phyloP scores from a whole-genome alignment of 2,888 invertebrate species.

The Nomada lathburiana region DNA sequence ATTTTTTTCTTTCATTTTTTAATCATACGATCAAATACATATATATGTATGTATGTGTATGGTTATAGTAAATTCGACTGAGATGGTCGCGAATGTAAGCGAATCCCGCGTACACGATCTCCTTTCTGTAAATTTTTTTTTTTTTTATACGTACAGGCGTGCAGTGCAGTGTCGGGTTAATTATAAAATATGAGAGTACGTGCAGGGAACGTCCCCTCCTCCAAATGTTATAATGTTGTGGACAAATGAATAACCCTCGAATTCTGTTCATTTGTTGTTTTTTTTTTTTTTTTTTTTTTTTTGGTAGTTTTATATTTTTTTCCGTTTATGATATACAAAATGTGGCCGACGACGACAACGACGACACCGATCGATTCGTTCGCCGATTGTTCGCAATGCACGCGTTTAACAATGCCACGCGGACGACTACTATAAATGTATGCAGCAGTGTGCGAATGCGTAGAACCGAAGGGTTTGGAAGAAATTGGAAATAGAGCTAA shows the following conservation, averaged over 20 bases:
- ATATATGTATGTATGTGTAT: too few relatives aligned
- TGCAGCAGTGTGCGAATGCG: not conserved
- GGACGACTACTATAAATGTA: constrained; percentile 18
- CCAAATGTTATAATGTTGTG: constrained; percentile 4
- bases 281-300: constrained; percentile 9
- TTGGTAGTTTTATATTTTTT: constrained; percentile 4
- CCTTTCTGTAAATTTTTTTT: constrained; percentile 13
- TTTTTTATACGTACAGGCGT: constrained; percentile 3
- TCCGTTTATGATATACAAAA: constrained; percentile 20
- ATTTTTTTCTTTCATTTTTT: not conserved
- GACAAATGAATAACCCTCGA: constrained; percentile 19
- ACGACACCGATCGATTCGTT: constrained; percentile 20
- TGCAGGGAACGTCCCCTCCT: constrained; percentile 19
- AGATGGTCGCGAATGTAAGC: constrained; percentile 3
- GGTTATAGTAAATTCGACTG: too few relatives aligned
- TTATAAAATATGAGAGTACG: not conserved
- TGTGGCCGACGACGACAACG: not conserved
- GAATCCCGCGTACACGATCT: constrained; percentile 36
- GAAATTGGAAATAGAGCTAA: not conserved
- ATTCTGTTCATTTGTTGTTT: constrained; percentile 10
- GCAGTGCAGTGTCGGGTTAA: not conserved
- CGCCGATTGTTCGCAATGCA: constrained; percentile 41
- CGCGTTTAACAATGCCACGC: constrained; percentile 34
- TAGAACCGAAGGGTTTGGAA: not conserved
- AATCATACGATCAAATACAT: too few relatives aligned